phyloP scores from a whole-genome alignment of 2,113 vertebrate species.

The Saguinus midas region DNA sequence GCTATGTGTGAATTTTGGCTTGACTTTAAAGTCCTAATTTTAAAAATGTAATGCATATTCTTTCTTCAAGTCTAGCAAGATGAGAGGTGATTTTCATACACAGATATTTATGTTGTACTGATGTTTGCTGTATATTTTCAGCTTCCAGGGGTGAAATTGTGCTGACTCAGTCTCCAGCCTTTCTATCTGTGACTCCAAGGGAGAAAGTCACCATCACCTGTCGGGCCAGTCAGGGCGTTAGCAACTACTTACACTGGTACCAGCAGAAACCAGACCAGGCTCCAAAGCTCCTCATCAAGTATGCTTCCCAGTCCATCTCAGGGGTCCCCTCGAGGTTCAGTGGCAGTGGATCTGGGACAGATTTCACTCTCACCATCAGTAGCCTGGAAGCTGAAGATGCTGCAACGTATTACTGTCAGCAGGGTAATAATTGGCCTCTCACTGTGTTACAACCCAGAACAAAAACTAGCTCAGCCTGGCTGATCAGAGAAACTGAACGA shows the following conservation, averaged over 20 bases:
- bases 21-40: not conserved
- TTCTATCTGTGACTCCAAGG: not conserved
- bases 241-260: not conserved
- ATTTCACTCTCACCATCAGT: not conserved
- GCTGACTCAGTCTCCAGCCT: not conserved
- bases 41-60: not conserved
- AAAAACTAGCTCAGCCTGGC: not conserved
- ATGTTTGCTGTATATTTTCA: not conserved
- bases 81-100: not conserved
- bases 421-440: no score
- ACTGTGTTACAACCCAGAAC: not conserved
- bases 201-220: not conserved
- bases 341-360: not conserved
- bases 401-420: not conserved
- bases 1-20: not conserved
- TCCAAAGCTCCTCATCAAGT: not conserved
- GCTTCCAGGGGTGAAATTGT: not conserved
- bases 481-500: not conserved
- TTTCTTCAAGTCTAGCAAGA: not conserved
- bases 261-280: not conserved
- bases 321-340: no score
- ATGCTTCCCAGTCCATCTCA: not conserved
- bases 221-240: fast-evolving
- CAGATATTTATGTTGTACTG: not conserved
- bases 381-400: not conserved